Base-by-base conservation (phyloP, 2,113 vertebrate species). In the Passerina amoena region DNA sequence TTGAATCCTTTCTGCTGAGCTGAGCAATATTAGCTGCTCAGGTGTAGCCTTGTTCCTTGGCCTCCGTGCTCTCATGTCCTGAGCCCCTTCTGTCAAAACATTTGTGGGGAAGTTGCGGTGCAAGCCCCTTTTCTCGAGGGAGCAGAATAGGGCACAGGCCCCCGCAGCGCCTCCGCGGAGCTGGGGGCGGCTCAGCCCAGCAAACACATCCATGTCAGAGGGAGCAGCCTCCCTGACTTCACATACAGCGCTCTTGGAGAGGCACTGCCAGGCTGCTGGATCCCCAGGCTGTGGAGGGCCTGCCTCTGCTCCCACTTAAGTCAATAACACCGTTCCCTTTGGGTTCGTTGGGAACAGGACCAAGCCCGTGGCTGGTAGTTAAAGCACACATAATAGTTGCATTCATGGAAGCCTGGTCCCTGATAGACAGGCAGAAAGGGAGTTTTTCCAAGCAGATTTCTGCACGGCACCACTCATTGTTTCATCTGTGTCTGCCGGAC, bases 291-390 rank as follows among this genome's bases (percentile, higher is more conserved):
- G 73, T 5, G 11, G 53, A 92, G 81, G 57, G 59, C 44, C 86
- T 86, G 81, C 82, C 65, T 61, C 72, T 90, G 68, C 91, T 97
- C 88, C 86, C 47, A 9, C 86, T 87, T 81, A 50, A 92, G 87
- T 91, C 87, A 94, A 45, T 88, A 94, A 80, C 85, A 53, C 71
- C 1, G 0, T 87, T 96, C 92, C 91, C 94, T 83, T 86, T 61
- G 91, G 89, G 45, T 92, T 95, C 3, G 0, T 56, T 40, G 76
- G 91, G 91, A 95, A 63, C 30, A 1, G 77, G 69, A 82, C 91
- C 91, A 89, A 51, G 82, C 1, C 4, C 16, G 10, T 16, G 50
- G 35, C 82, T 25, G 53, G 71, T 70, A 44, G 37, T 85, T 92
- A 54, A 68, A 86, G 64, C 57, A 35, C 7, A 31, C 83, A 94